A percentile compares a stretch with the other conserved stretches of the same genome.
These are phyloP conservation scores for Sebastes taczanowskii DNA, from an alignment of 2,797 vertebrate genomes.

Conservation along the genomic window DNA sequence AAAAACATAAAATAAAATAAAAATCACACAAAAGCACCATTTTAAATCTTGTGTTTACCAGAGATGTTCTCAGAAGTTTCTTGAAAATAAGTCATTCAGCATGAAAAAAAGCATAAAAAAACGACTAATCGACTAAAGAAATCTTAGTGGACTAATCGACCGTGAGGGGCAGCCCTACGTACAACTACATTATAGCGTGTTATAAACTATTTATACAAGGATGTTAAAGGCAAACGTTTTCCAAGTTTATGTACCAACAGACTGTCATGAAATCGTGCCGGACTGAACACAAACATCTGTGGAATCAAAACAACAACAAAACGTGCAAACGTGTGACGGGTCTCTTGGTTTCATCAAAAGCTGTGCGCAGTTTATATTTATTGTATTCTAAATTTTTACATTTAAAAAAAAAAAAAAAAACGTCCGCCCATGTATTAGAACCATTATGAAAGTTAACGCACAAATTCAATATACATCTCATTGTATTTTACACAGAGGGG, in stretches of 20 bases:
- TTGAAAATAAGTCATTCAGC: too few species aligned
- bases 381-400: conserved; percentile 91
- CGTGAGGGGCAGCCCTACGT: too few species aligned
- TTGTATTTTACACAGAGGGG: conserved; percentile 87
- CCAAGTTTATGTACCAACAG: not conserved
- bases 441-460: conserved; percentile 89
- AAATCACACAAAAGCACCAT: too few species aligned
- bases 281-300: conserved; percentile 7
- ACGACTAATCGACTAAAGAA: too few species aligned
- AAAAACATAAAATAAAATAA: too few species aligned
- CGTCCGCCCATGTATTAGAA: conserved; percentile 84
- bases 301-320: conserved; percentile 61
- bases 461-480: conserved; percentile 88
- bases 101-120: too few species aligned
- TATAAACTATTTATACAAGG: not conserved
- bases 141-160: too few species aligned
- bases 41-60: too few species aligned
- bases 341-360: conserved; percentile 90
- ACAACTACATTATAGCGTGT: not conserved
- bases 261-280: not conserved
- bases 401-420: conserved; percentile 72
- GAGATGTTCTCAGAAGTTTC: too few species aligned
- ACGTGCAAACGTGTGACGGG: conserved; percentile 60
- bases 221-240: not conserved
- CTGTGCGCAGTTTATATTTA: conserved; percentile 92